Base-by-base conservation (phyloP, 2,797 vertebrate species). In the Epinephelus coioides region DNA sequence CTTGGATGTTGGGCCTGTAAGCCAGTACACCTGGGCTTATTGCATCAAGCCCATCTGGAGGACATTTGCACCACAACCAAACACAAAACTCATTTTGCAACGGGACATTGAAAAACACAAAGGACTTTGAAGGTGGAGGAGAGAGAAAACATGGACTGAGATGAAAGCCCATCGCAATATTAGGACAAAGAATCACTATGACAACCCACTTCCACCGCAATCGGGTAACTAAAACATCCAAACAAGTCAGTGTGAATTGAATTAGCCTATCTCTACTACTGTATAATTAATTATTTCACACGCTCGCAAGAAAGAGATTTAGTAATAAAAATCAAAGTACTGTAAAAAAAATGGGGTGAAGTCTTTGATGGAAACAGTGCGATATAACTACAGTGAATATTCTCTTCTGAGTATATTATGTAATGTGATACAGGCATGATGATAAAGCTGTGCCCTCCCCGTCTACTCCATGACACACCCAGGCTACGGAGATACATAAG, bases 61-160 rank as follows among this genome's bases (percentile, higher is more conserved):
- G 68, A 81, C 53, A 76, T 92, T 91, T 79, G 73, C 27, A 87
- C 72, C 55, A 72, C 34, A 86, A 89, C 57, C 76, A 86, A 86
- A 86, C 70, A 82, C 65, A 85, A 64, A 78, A 73, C 71, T 79
- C 18, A 84, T 80, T 90, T 83, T 88, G 78, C 62, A 73, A 23
- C 1, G 72, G 74, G 69, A 86, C 66, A 80, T 61, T 81, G 40
- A 44, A 78, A 81, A 82, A 79, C 67, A 87, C 75, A 87, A 83
- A 89, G 69, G 78, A 82, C 81, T 91, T 92, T 87, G 86, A 91
- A 86, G 76, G 75, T 81, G 70, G 73, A 85, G 72, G 59, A 89
- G 60, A 69, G 62, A 79, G 57, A 72, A 87, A 84, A 83, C 60
- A 89, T 73, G 81, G 83, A 86, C 15, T 34, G 73, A 86, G 81